Conservation (phyloP, 2,797 vertebrate genomes). For the Anabacerthia variegaticeps region DNA sequence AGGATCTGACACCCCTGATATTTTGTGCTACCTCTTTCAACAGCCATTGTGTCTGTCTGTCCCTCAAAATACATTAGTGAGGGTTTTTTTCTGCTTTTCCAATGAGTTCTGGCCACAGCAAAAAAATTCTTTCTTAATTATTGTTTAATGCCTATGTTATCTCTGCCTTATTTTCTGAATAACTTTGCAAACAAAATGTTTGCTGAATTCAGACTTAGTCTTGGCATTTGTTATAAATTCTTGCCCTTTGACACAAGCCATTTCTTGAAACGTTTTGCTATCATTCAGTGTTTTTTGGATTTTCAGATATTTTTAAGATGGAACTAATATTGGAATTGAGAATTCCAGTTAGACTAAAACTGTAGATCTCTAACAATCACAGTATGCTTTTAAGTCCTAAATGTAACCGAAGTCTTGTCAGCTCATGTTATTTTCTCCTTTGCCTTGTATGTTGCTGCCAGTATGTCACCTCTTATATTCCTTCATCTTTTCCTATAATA, state of each 20-base stretch:
- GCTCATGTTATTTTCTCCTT: not conserved
- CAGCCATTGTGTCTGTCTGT: not conserved
- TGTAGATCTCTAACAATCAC: not conserved
- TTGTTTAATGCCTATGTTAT: not conserved
- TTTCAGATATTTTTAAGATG: not conserved
- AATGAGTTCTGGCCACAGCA: not conserved
- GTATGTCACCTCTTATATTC: not conserved
- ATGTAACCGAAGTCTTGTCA: not conserved
- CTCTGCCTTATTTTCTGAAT: not conserved
- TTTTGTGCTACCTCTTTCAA: not conserved
- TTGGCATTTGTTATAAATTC: not conserved
- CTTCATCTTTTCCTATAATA: not conserved
- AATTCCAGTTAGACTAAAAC: not conserved
- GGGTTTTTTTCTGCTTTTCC: not conserved
- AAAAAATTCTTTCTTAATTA: not conserved
- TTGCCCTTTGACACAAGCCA: not conserved
- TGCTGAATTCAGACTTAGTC: not conserved
- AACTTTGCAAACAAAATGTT: not conserved
- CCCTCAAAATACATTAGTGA: not conserved
- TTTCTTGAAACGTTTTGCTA: not conserved
- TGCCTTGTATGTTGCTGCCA: not conserved
- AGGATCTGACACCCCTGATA: not conserved
- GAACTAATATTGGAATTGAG: not conserved
- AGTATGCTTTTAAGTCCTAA: not conserved
- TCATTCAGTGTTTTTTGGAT: not conserved